Evolutionary conservation across 37 sponge, comb jelly and placozoan genomes (phyloP).

Genomic region (Hormiphora californensis): DNA sequence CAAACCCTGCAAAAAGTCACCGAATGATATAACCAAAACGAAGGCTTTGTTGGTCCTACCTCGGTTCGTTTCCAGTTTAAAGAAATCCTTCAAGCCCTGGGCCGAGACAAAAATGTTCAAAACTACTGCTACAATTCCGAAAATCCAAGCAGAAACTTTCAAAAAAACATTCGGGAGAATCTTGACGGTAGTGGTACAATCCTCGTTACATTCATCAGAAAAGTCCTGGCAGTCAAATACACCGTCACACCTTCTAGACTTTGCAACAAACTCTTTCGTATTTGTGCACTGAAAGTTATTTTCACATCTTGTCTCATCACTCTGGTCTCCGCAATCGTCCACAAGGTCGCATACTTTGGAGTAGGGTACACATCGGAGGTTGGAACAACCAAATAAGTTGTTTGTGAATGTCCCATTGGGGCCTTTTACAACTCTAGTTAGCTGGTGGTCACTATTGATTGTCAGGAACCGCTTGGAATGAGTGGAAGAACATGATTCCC

Average conservation of each 20-base stretch:
- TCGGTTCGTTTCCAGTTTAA: not conserved
- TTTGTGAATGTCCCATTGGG: not conserved
- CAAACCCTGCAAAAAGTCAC: not conserved
- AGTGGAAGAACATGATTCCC: not conserved
- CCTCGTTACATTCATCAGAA: not conserved
- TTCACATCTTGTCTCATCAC: not conserved
- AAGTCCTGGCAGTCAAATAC: not conserved
- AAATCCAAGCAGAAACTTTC: not conserved
- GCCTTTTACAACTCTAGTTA: not conserved
- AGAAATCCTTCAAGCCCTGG: not conserved
- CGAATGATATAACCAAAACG: not conserved
- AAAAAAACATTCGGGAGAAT: not conserved
- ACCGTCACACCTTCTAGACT: not conserved
- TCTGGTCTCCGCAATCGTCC: not conserved
- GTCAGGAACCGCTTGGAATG: not conserved
- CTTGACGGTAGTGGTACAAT: not conserved
- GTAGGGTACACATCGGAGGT: not conserved
- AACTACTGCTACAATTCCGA: not conserved
- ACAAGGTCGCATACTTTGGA: not conserved
- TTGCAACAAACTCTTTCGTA: not conserved
- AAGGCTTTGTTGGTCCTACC: not conserved
- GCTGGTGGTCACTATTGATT: not conserved
- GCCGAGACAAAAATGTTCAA: not conserved
- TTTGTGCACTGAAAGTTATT: slow-evolving; percentile 17
- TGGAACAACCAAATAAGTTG: not conserved